A percentile compares a stretch with the other conserved stretches of the same genome.
Conservation (phyloP, 2,888 invertebrate genomes). For the Xylophagus ater region DNA sequence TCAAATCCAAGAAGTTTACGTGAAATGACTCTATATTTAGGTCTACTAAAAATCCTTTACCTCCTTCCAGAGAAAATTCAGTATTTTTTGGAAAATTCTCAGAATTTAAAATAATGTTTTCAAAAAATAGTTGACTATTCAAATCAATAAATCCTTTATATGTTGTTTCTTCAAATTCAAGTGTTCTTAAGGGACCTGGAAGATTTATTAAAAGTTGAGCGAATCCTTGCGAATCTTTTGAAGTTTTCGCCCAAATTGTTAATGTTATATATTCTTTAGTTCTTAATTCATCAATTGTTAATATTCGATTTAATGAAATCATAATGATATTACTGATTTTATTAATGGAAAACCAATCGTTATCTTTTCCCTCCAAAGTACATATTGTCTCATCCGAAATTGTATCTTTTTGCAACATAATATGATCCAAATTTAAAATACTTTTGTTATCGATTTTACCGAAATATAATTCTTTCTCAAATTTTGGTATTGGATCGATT, state of each 20-base stretch:
- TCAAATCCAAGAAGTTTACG: no score
- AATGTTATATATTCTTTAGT: conserved; percentile 1
- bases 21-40: no score
- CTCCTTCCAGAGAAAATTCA: conserved; percentile 16
- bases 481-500: conserved; percentile 8
- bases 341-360: no score
- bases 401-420: conserved; percentile 1
- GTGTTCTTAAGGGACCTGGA: conserved; percentile 3
- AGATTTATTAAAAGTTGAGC: conserved; percentile 12
- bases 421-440: conserved; percentile 1
- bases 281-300: conserved; percentile 1
- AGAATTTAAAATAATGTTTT: conserved; percentile 16
- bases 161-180: conserved; percentile 19
- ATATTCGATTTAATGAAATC: neutral
- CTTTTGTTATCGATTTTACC: conserved; percentile 3
- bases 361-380: conserved; percentile 1
- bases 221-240: conserved; percentile 1
- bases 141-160: conserved; percentile 19
- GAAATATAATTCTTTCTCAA: conserved; percentile 4
- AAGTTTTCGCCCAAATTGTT: conserved; percentile 1
- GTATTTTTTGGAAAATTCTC: conserved; percentile 11
- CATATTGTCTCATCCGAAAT: neutral
- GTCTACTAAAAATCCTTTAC: conserved; percentile 7
- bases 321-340: no score
- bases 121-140: conserved; percentile 15